A percentile compares a stretch with the other conserved stretches of the same genome.
Conservation (phyloP, 2,888 invertebrate species). For the Cheilosia urbana region DNA sequence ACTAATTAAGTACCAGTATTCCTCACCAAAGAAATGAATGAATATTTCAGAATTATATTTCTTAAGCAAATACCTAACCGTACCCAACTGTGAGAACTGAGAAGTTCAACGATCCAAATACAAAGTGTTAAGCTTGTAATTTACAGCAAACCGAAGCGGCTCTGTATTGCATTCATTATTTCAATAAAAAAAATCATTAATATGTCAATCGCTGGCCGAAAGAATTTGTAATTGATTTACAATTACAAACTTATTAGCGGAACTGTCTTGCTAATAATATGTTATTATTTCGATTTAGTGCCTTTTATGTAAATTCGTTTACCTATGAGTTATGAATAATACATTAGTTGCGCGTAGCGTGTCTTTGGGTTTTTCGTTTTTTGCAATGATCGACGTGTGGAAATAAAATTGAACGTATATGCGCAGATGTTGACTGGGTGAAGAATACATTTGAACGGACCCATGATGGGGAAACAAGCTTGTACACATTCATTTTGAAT, state of each 20-base stretch:
- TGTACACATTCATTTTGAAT: no score
- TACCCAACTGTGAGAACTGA: no score
- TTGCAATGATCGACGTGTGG: neutral
- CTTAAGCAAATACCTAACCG: no score
- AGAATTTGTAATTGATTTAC: slow-evolving; percentile 47
- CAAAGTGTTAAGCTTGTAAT: neutral
- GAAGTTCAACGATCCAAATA: no score
- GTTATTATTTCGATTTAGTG: slow-evolving; percentile 11
- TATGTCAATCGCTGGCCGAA: neutral
- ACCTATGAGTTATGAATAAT: slow-evolving; percentile 27
- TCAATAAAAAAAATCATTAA: slow-evolving; percentile 9
- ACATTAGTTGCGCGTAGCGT: neutral
- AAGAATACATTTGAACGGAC: no score
- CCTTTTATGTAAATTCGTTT: slow-evolving; percentile 22
- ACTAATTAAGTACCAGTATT: no score
- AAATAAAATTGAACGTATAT: neutral
- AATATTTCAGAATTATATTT: no score
- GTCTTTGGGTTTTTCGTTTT: neutral
- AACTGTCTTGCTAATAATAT: slow-evolving; percentile 18
- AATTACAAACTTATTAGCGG: slow-evolving; percentile 21
- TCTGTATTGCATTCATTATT: neutral
- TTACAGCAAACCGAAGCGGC: neutral
- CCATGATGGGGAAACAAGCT: no score
- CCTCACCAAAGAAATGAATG: no score
- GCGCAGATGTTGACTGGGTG: no score